Conservation (phyloP, 2,797 vertebrate species). For the Mormyrus proboscirostris region DNA sequence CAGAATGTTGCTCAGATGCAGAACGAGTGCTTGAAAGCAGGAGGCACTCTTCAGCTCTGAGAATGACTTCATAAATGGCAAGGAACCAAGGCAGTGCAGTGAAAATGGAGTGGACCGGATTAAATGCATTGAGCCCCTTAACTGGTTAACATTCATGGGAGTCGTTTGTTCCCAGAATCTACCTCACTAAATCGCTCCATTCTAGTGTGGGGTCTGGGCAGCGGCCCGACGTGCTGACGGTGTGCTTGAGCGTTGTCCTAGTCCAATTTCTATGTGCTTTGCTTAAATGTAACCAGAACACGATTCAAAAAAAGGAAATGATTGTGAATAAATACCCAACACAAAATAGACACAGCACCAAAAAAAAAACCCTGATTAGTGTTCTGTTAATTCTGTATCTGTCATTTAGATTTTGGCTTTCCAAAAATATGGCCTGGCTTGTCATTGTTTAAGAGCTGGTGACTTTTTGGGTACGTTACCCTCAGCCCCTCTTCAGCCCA, state of each 20-base stretch:
- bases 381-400: background rate
- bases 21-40: slow-evolving; percentile 53
- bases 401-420: background rate
- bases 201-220: background rate
- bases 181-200: background rate
- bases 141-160: background rate
- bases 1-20: slow-evolving; percentile 5
- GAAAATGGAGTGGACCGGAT: slow-evolving; percentile 6
- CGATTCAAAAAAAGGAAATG: background rate
- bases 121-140: slow-evolving; percentile 2
- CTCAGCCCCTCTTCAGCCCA: background rate
- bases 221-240: background rate
- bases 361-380: background rate
- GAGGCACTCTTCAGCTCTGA: background rate
- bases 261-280: background rate
- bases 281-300: slow-evolving; percentile 6
- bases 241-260: background rate
- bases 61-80: slow-evolving; percentile 15
- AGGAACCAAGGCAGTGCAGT: slow-evolving; percentile 7
- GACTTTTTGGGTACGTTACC: background rate
- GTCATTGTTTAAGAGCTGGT: background rate
- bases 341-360: background rate
- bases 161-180: background rate
- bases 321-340: slow-evolving; percentile 5
- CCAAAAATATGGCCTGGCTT: background rate